These are phyloP conservation scores for Liopterus haemorrhoidalis DNA, from an alignment of 2,888 invertebrate species.

Conservation along the genomic window DNA sequence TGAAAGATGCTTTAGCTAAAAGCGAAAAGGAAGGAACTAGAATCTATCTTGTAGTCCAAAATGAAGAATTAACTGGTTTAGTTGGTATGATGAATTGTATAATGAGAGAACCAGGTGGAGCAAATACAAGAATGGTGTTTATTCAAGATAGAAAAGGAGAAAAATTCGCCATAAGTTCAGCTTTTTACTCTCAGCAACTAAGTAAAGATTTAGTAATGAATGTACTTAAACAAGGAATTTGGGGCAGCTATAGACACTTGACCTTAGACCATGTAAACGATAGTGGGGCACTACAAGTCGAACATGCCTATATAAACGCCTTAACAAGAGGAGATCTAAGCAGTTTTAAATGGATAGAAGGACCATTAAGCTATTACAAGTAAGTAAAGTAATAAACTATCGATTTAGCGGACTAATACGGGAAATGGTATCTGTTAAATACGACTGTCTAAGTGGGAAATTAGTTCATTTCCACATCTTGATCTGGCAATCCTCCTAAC, in stretches of 20 bases:
- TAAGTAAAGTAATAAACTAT: slow-evolving; percentile 36
- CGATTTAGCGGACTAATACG: no score
- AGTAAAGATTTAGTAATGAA: slow-evolving; percentile 78
- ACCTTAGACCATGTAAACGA: slow-evolving; percentile 50
- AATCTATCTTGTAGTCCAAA: slow-evolving; percentile 64
- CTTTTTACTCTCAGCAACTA: slow-evolving; percentile 59
- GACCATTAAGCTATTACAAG: slow-evolving; percentile 62
- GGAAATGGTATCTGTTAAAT: no score
- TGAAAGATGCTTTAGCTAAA: slow-evolving; percentile 69
- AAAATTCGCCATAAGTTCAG: slow-evolving; percentile 54
- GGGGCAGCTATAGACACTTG: slow-evolving; percentile 86
- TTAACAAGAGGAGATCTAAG: slow-evolving; percentile 88
- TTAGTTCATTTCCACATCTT: no score
- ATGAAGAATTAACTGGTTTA: slow-evolving; percentile 66
- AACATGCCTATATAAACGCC: slow-evolving; percentile 94
- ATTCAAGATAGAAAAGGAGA: slow-evolving; percentile 59
- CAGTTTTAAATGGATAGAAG: slow-evolving; percentile 89
- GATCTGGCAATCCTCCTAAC: no score
- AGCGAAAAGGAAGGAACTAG: slow-evolving; percentile 55
- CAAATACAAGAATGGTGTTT: slow-evolving; percentile 65
- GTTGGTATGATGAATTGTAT: slow-evolving; percentile 89
- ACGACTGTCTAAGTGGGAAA: no score
- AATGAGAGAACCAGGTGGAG: slow-evolving; percentile 79
- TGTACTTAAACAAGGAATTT: slow-evolving; percentile 70
- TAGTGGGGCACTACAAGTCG: slow-evolving; percentile 55